Conservation (phyloP, 2,113 vertebrate genomes). For the Asarcornis scutulata region DNA sequence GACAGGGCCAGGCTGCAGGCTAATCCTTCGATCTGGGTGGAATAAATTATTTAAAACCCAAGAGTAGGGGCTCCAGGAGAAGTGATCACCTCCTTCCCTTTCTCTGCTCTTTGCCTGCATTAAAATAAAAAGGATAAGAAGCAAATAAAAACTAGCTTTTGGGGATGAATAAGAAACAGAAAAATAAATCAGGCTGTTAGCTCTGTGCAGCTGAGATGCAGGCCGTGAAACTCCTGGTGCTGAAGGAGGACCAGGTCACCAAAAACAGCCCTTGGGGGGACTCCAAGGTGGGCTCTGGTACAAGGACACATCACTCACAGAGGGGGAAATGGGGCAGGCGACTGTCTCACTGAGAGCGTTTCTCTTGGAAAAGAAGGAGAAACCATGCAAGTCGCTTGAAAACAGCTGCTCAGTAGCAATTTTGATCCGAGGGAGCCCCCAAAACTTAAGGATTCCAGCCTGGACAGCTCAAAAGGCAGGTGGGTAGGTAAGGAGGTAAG, state of each 20-base stretch:
- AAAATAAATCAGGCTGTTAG: background rate
- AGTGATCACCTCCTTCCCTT: background rate
- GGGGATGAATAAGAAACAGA: background rate
- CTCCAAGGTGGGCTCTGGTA: background rate
- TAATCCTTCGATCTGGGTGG: background rate
- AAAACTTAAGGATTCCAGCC: background rate
- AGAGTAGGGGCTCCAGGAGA: background rate
- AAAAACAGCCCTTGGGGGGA: background rate
- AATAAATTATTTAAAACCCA: constrained; percentile 41
- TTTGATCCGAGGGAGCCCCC: background rate
- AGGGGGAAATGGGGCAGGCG: background rate
- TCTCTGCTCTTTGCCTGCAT: background rate
- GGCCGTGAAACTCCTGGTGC: background rate
- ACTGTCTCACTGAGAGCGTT: background rate
- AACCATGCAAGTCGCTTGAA: background rate
- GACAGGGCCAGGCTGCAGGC: background rate
- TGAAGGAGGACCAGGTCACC: background rate
- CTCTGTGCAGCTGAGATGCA: background rate
- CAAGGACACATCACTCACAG: background rate
- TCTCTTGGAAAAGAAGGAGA: background rate
- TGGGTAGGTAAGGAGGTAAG: background rate
- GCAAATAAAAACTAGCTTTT: background rate
- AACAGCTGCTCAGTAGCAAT: background rate
- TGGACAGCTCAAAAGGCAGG: background rate
- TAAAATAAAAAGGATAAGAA: background rate